Evolutionary conservation across 2,797 vertebrate species (phyloP), one percentile per base, ranked within the genome.

Genomic region (Pseudocheirus occidentalis): DNA sequence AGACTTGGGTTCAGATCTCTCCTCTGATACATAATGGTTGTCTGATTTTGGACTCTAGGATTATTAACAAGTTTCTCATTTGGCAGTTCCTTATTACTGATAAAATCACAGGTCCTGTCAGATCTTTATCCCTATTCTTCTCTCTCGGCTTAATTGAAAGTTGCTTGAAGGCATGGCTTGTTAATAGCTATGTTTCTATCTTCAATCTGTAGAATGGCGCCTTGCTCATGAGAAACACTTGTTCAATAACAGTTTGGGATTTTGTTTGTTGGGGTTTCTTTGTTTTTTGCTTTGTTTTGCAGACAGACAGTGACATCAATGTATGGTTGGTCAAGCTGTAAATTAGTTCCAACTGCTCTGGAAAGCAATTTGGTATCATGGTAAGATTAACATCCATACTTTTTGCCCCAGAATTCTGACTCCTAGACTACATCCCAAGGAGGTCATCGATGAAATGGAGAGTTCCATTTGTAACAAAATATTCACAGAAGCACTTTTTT

Each of bases 1-100:
- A 94, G 55, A 56, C 87, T 62, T 52, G 55, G 28, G 81, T 94
- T 97, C 55, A 46, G 62, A 3, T 91, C 16, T 91, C 58, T 90
- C 2, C n/a, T 95, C 34, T 95, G 55, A 94, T 40, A 46, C 10
- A 90, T 29, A 93, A 24, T 21, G 55, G 55, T 54, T 90, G 0
- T 56, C 62, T 55, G 56, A 95, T 21, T 57, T 31, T 34, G 53
- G 11, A 10, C 50, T 24, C n/a, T 40, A 73, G 18, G 40, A 46
- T 50, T 50, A 87, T 27, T 87, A 21, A 24, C 46, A 27, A 87
- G 24, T 87, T 46, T 46, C 40, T 87, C 21, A 27, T 11, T 50
- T 87, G 40, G 40, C 50, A 87, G 21, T 50, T 87, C 21, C 21
- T 31, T 50, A 11, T 87, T 40, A 27, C 9, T 50, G 27, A 87